Evolutionary conservation across 2,888 invertebrate genomes (phyloP), one percentile per base, ranked within the genome.

Genomic region (Gastrophysa polygoni): DNA sequence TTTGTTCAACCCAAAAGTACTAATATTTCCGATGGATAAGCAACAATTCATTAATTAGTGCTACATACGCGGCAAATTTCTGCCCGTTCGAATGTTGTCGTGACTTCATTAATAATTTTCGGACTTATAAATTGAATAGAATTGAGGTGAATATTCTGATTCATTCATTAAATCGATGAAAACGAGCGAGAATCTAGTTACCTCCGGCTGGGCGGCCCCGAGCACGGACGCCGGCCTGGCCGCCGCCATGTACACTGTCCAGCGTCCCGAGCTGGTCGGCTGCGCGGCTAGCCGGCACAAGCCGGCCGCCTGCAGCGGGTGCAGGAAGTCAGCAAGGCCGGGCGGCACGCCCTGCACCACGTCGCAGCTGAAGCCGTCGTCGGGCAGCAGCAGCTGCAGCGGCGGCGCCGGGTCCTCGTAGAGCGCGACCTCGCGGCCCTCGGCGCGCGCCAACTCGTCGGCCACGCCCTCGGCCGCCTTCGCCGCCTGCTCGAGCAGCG

Each of bases 291-390:
- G 85, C 1, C 96, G 88, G 78, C 97, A 97, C 72, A 97, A 86
- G 7, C 94, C 95, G 28, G 91, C 91, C 52, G 89, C 88, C 79
- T 93, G 92, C 32, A 95, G 83, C 0, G 93, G 93, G 66, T 90
- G 89, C 34, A 95, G 83, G 78, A 95, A 95, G 81, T 95, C 95
- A 0, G 93, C 91, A 44, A 96, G 84, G 0, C 95, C 96, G 1
- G 96, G 95, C 29, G 98, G 98, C 61, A 98, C 92, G 48, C 97
- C 97, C 64, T 81, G 82, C 4, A 82, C 94, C 60, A 96, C 95
- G 82, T 98, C 98, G 78, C 96, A 96, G 77, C 96, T 96, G 65
- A 76, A 98, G 82, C 99, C 98, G 78, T 98, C 97, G 0, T 99
- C 98, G 60, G 98, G 87, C 51, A 98, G 84, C 50, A 99, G 84